phyloP scores from a whole-genome alignment of 1,140 invertebrate genomes.

The Doryteuthis pealeii region DNA sequence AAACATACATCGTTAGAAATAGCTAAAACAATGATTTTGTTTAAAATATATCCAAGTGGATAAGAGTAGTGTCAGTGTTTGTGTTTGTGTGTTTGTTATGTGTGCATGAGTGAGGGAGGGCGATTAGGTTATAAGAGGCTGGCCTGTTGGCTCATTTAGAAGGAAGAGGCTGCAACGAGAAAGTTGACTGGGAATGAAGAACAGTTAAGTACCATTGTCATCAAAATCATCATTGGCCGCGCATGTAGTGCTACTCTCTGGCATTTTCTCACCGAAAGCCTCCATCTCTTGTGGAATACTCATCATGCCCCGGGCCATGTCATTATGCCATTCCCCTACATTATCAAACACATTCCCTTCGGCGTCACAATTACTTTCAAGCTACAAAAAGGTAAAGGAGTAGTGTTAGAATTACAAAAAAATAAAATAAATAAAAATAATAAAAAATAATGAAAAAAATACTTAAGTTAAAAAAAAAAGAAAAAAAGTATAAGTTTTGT shows the following conservation, averaged over 20 bases:
- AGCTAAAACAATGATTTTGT: too few species aligned
- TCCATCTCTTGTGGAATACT: constrained; percentile 50
- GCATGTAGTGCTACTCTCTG: constrained; percentile 10
- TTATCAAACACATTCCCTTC: constrained; percentile 34
- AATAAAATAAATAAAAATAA: not conserved
- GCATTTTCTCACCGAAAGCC: constrained; percentile 50
- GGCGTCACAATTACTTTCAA: not conserved
- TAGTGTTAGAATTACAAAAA: not conserved
- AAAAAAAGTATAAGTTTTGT: too few species aligned
- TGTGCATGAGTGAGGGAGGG: too few species aligned
- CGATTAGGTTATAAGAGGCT: too few species aligned
- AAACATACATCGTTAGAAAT: too few species aligned
- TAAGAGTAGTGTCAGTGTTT: too few species aligned
- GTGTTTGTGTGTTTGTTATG: too few species aligned
- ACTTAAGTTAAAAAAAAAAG: not conserved
- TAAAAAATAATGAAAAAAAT: not conserved
- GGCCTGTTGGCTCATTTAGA: too few species aligned
- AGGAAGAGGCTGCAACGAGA: too few species aligned
- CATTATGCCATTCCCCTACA: constrained; percentile 53
- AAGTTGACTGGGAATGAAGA: not conserved
- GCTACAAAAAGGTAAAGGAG: constrained; percentile 12
- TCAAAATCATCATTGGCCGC: not conserved
- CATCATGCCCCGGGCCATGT: constrained; percentile 55
- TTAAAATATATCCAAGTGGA: too few species aligned
- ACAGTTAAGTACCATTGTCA: constrained; percentile 5